Percentiles rank a stretch among this genome's conserved stretches.
These are phyloP conservation scores for Tolypeutes matacus DNA, from an alignment of 2,797 vertebrate species.

Conservation along the genomic window DNA sequence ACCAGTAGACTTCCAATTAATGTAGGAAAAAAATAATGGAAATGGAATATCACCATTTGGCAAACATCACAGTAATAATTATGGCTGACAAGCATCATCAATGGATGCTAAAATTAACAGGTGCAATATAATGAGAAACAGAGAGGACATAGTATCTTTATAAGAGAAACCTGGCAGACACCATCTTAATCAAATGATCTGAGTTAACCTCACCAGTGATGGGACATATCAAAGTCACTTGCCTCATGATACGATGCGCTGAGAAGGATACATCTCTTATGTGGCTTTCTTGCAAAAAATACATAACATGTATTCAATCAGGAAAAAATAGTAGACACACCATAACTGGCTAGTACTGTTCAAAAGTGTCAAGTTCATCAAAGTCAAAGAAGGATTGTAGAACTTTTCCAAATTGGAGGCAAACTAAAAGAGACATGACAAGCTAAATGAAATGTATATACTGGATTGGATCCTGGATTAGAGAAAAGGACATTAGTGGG, in stretches of 20 bases:
- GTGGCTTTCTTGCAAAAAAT: not conserved
- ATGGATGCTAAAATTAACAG: not conserved
- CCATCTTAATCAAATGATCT: not conserved
- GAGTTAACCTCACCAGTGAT: not conserved
- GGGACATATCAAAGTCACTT: not conserved
- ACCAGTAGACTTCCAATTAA: not conserved
- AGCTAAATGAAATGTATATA: not conserved
- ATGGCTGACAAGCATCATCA: not conserved
- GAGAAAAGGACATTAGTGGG: not conserved
- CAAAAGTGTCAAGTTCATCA: not conserved
- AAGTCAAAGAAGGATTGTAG: not conserved
- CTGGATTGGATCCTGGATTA: not conserved
- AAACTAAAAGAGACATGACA: not conserved
- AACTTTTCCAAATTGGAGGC: constrained; percentile 11
- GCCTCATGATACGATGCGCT: not conserved
- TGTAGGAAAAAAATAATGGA: not conserved
- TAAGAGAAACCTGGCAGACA: not conserved
- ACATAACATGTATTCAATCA: not conserved
- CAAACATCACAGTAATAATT: not conserved
- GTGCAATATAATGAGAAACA: not conserved
- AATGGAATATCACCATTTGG: not conserved
- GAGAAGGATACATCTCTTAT: not conserved
- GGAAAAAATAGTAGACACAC: not conserved
- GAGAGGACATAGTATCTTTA: not conserved
- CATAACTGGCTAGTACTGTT: not conserved